Percentiles rank a stretch among this genome's conserved stretches.
Evolutionary conservation across 2,113 vertebrate species (phyloP).

Genomic region (Redunca redunca): DNA sequence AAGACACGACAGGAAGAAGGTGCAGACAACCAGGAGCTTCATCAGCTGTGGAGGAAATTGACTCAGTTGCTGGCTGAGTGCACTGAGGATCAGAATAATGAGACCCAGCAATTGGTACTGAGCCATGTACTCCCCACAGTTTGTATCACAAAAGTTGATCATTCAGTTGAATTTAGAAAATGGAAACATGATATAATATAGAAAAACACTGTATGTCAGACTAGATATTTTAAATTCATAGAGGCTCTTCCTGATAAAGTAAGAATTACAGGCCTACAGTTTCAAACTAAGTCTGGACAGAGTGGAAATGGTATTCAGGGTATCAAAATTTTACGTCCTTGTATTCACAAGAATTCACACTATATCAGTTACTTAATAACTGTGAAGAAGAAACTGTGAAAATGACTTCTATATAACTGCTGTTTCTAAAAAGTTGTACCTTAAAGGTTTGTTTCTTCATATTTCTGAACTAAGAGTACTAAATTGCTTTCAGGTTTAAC

Average conservation of each 20-base stretch:
- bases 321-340: not conserved
- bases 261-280: not conserved
- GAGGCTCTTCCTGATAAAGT: not conserved
- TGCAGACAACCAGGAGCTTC: slow-evolving; percentile 84
- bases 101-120: slow-evolving; percentile 88
- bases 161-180: slow-evolving; percentile 21
- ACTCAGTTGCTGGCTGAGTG: slow-evolving; percentile 83
- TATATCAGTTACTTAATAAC: not conserved
- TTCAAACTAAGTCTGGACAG: not conserved
- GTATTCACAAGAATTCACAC: not conserved
- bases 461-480: not conserved
- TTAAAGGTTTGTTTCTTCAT: not conserved
- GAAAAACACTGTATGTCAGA: not conserved
- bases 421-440: not conserved
- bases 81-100: slow-evolving; percentile 82
- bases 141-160: not conserved
- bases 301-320: not conserved
- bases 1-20: slow-evolving; percentile 83
- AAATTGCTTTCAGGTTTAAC: slow-evolving; percentile 11
- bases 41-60: slow-evolving; percentile 90
- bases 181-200: not conserved
- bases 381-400: not conserved
- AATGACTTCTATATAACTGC: not conserved
- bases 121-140: not conserved
- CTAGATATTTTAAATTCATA: not conserved